These are phyloP conservation scores for Brachypalpus laphriformis DNA, from an alignment of 2,888 invertebrate species.

Conservation along the genomic window DNA sequence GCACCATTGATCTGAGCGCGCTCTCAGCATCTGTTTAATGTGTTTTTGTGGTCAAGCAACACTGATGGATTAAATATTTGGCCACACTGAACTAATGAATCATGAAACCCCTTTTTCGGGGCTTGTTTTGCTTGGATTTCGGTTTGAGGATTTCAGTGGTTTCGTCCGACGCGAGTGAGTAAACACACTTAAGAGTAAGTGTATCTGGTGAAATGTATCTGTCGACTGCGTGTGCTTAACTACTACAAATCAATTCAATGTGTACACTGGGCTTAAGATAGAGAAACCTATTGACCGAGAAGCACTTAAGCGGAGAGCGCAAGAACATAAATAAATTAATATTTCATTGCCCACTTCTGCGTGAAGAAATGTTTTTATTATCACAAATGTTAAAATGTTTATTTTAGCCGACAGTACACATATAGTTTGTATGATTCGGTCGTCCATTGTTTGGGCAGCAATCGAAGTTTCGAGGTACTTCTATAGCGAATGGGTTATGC, in stretches of 20 bases:
- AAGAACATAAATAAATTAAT: slow-evolving; percentile 73
- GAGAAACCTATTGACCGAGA: slow-evolving; percentile 65
- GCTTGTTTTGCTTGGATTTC: slow-evolving; percentile 28
- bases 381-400: slow-evolving; percentile 72
- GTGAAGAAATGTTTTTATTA: slow-evolving; percentile 65
- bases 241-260: slow-evolving; percentile 71
- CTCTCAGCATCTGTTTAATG: slow-evolving; percentile 68
- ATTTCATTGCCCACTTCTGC: slow-evolving; percentile 69
- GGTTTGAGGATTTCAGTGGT: slow-evolving; percentile 46
- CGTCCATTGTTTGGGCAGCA: slow-evolving; percentile 46
- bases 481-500: slow-evolving; percentile 21
- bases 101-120: slow-evolving; percentile 61
- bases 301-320: slow-evolving; percentile 66
- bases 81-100: slow-evolving; percentile 57
- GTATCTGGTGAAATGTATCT: slow-evolving; percentile 73
- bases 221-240: slow-evolving; percentile 65
- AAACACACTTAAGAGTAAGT: slow-evolving; percentile 73
- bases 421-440: slow-evolving; percentile 33
- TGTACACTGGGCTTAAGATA: slow-evolving; percentile 58
- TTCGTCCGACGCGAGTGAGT: slow-evolving; percentile 33
- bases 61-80: slow-evolving; percentile 73
- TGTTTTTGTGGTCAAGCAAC: slow-evolving; percentile 65
- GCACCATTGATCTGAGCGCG: slow-evolving; percentile 52
- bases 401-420: slow-evolving; percentile 46
- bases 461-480: slow-evolving; percentile 31